Evolutionary conservation across 2,888 invertebrate genomes (phyloP), one percentile per base, ranked within the genome.

Genomic region (Tachina fera): DNA sequence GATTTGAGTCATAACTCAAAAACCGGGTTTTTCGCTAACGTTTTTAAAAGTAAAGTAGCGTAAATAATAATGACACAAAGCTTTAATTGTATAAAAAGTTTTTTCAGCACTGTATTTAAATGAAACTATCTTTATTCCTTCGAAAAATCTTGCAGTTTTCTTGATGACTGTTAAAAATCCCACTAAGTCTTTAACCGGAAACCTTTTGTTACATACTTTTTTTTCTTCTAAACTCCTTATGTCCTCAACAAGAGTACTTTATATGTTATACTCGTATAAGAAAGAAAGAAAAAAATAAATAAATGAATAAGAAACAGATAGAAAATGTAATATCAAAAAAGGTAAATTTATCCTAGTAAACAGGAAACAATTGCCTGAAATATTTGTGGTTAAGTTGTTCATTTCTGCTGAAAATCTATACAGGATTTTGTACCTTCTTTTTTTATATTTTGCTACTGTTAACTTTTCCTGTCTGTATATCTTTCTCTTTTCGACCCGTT

Each of bases 361-460:
- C 83, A 75, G 86, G 86, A 86, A 86, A 83, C 86, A 86, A 86
- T 86, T 86, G 86, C 79, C 67, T 67, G 41, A 72, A 80, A 86
- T 86, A 80, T 83, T 83, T 86, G 86, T 68, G 83, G 71, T 83
- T 76, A 58, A 76, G 67, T 71, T 75, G 75, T 81, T 78, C 81
- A 82, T 75, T 83, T 83, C 53, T 14, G 61, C 53, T 67, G 45
- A 61, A 80, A 65, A 71, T 76, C 63, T 68, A 74, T 31, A 56
- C 67, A 77, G 67, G 77, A 74, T 68, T 72, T 58, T 65, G 11
- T 19, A n/a, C 9, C 22, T 41, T 60, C 31, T 74, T 45, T 53
- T 53, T 13, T n/a, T n/a, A n/a, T n/a, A n/a, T n/a, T n/a, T 45
- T 67, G 13, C 41, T 53, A 16, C 14, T 47, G 22, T 65, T 22